phyloP scores from a whole-genome alignment of 2,888 invertebrate species.

The Callimorpha dominula region DNA sequence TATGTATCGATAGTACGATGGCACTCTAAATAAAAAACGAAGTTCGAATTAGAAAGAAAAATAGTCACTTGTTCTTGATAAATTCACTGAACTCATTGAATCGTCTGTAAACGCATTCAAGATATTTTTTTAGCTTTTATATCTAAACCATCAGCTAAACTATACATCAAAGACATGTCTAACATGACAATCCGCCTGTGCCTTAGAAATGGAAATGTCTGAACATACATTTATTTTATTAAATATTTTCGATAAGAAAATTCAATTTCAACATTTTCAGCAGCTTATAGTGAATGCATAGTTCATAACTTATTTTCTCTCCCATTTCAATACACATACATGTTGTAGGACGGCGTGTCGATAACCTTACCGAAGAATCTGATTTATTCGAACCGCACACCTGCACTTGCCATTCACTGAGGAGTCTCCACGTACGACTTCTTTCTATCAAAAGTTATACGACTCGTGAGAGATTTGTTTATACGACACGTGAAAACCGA shows the following conservation, averaged over 20 bases:
- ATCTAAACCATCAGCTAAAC: background rate
- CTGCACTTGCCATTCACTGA: conserved; percentile 68
- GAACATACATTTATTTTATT: background rate
- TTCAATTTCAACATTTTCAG: conserved; percentile 1
- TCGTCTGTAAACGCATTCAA: background rate
- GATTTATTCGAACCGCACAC: conserved; percentile 71
- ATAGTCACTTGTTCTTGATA: background rate
- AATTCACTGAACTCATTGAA: too few relatives aligned
- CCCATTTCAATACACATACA: conserved; percentile 31
- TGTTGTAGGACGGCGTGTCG: conserved; percentile 51
- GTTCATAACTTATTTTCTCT: conserved; percentile 16
- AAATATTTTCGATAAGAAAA: background rate
- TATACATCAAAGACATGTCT: background rate
- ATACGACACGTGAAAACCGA: conserved; percentile 20
- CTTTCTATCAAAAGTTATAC: conserved; percentile 65
- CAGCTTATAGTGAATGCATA: conserved; percentile 8
- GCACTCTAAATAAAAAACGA: background rate
- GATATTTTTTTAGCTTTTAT: background rate
- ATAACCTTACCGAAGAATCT: conserved; percentile 68
- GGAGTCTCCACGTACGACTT: conserved; percentile 53
- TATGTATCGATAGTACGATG: background rate
- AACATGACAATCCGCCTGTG: too few relatives aligned
- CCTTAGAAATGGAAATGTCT: background rate
- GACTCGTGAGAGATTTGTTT: conserved; percentile 54
- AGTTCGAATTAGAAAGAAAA: background rate